Conservation (phyloP, 1,140 invertebrate genomes). For the Lysiphlebus fabarum region DNA sequence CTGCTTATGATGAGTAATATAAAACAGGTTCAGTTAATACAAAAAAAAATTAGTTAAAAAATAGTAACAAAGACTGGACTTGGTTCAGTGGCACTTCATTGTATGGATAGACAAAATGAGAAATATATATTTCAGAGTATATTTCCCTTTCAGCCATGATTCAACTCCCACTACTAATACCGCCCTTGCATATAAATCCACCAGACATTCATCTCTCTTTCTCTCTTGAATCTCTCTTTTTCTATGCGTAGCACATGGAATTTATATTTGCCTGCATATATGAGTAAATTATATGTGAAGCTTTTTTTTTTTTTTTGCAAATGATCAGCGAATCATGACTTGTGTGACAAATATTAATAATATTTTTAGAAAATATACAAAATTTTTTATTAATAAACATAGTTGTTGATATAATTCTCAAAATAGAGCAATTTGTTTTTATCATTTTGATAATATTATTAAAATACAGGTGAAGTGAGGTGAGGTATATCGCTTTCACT, state of each 20-base stretch:
- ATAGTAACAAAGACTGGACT: not conserved
- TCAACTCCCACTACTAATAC: conserved; percentile 51
- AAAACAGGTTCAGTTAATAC: not conserved
- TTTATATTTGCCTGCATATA: too few relatives aligned
- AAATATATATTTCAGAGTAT: conserved; percentile 22
- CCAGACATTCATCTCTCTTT: conserved; percentile 11
- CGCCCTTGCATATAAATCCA: conserved; percentile 57
- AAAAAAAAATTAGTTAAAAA: not conserved
- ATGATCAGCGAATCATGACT: too few relatives aligned
- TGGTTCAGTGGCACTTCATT: not conserved
- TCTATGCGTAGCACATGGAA: too few relatives aligned
- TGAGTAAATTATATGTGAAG: too few relatives aligned
- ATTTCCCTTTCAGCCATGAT: conserved; percentile 20
- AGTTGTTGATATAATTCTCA: too few relatives aligned
- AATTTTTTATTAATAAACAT: too few relatives aligned
- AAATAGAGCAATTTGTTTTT: too few relatives aligned
- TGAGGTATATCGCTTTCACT: conserved; percentile 14
- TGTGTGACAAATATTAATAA: too few relatives aligned
- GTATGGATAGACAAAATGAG: conserved; percentile 15
- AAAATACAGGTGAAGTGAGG: conserved; percentile 11
- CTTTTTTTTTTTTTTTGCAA: too few relatives aligned
- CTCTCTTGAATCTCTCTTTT: too few relatives aligned
- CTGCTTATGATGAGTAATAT: too few relatives aligned
- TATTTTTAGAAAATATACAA: too few relatives aligned
- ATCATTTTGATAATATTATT: conserved; percentile 28